phyloP scores from a whole-genome alignment of 2,797 vertebrate species.

The Rousettus madagascariensis region DNA sequence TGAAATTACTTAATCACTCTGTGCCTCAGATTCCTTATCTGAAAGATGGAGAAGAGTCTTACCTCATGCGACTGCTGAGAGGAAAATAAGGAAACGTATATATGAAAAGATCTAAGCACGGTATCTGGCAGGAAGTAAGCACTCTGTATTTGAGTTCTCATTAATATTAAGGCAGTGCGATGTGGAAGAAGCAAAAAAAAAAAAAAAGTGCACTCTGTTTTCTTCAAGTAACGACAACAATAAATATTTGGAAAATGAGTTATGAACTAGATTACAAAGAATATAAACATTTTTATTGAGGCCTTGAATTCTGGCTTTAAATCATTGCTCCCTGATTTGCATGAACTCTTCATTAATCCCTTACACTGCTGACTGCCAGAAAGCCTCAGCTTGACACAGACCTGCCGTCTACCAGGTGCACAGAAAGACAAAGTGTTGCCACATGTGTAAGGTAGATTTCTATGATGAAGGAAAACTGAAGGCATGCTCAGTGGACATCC shows the following conservation, averaged over 20 bases:
- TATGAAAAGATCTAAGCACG: neutral
- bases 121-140: neutral
- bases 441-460: neutral
- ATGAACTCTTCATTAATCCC: neutral
- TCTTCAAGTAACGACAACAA: neutral
- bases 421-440: neutral
- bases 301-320: neutral
- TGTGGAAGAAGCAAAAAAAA: neutral
- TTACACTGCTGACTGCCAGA: neutral
- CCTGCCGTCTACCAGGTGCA: neutral
- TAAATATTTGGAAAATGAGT: constrained; percentile 1
- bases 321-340: neutral
- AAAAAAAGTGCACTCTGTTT: neutral
- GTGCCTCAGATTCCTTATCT: neutral
- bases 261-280: constrained; percentile 7
- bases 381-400: neutral
- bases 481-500: neutral
- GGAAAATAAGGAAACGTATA: neutral
- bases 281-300: neutral
- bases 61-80: neutral
- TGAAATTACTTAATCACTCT: neutral
- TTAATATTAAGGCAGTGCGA: neutral
- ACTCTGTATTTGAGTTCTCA: neutral
- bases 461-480: neutral
- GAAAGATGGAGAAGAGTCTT: neutral